phyloP scores from a whole-genome alignment of 2,797 vertebrate genomes.

The Microcaecilia unicolor region DNA sequence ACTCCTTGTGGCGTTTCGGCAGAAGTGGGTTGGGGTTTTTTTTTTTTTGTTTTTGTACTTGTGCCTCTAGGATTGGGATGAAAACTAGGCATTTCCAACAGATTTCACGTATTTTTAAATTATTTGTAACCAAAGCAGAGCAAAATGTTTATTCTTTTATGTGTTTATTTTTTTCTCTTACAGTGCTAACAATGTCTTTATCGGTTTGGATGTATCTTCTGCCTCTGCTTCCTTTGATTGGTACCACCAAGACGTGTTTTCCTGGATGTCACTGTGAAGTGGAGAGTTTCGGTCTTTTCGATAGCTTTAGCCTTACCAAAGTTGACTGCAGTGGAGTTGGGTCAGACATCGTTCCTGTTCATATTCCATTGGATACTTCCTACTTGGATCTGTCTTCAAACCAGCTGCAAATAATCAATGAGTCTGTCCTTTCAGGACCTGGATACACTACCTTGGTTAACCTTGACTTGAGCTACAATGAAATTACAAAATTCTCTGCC shows the following conservation, averaged over 20 bases:
- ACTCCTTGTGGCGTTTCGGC: no score
- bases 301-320: slow-evolving; percentile 92
- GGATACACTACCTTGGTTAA: slow-evolving; percentile 89
- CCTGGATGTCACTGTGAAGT: slow-evolving; percentile 83
- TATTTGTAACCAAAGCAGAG: no score
- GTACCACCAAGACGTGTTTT: slow-evolving; percentile 70
- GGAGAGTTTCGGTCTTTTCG: slow-evolving; percentile 89
- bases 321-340: slow-evolving; percentile 83
- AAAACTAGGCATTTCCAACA: no score
- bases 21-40: no score
- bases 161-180: slow-evolving; percentile 5
- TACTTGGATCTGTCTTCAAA: slow-evolving; percentile 88
- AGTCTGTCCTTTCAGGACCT: slow-evolving; percentile 77
- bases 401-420: slow-evolving; percentile 67
- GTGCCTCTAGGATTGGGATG: no score
- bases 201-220: slow-evolving; percentile 48
- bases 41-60: no score
- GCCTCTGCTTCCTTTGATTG: slow-evolving; percentile 46
- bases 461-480: slow-evolving; percentile 85
- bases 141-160: no score
- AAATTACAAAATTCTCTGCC: slow-evolving; percentile 65
- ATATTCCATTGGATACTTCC: slow-evolving; percentile 87
- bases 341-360: slow-evolving; percentile 67
- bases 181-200: slow-evolving; percentile 59
- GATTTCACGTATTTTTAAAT: no score